Evolutionary conservation across 2,888 invertebrate genomes (phyloP), one percentile per base, ranked within the genome.

Genomic region (Cosmia trapezina): DNA sequence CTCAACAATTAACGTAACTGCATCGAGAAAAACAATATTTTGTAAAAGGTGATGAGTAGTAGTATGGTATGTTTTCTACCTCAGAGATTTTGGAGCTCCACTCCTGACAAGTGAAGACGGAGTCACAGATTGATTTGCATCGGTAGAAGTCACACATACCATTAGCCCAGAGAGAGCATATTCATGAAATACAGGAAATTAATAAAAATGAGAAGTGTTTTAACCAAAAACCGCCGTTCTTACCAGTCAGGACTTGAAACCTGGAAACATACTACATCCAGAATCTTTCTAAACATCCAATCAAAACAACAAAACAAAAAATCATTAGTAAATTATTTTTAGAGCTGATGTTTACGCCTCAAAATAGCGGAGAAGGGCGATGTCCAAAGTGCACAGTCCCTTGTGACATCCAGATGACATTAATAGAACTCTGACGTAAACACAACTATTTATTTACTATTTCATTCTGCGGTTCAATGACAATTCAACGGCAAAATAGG

Each of bases 381-480:
- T 70, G 88, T 86, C 81, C 85, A 73, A 86, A 85, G 87, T 79
- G 70, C 74, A 56, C 56, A 83, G 72, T 80, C 79, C 73, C 83
- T 41, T 60, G 73, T 78, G 80, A 83, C 88, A 86, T 65, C 60
- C 61, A n/a, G 6, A 17, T 41, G 49, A 37, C 62, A 73, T 33
- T 66, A 73, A 77, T 83, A 85, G 76, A 68, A 28, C 43, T 6
- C 8, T 77, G 80, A 80, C 83, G 80, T 73, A n/a, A 11, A 28
- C 19, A 74, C 28, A 51, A 71, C 12, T 78, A 65, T 78, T 69
- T 69, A 69, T 78, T 82, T 66, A 73, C 57, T 47, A 78, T 65
- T 65, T 61, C 6, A 47, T 59, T 64, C 45, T 14, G 28, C 33
- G 53, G 5, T 62, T 17, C 47, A 63, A 45, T 67, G 45, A 54